Base-by-base conservation (phyloP, 2,113 vertebrate species). In the Limnothrissa miodon region DNA sequence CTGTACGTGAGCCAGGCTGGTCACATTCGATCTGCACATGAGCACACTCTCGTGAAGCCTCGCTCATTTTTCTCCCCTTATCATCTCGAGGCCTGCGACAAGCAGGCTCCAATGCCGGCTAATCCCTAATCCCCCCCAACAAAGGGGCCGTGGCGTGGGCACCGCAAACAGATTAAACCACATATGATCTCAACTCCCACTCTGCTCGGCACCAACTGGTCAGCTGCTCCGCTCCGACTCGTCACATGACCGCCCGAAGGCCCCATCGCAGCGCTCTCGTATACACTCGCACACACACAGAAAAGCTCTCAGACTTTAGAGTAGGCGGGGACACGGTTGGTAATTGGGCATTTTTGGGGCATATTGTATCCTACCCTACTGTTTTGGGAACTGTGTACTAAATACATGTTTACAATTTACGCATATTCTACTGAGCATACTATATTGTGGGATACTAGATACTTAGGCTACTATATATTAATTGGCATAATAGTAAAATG, bases 111-210 rank as follows among this genome's bases (percentile, higher is more conserved):
- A 81, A 83, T 84, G 81, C 33, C 39, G 5, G 29, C 13, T 83
- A 82, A 86, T 85, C 86, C 59, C 74, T 25, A 84, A 85, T 82
- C 80, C 78, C 42, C 42, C 82, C 36, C 56, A 25, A 79, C 66
- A 78, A 66, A 33, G 8, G 23, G 36, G 29, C 46, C 42, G 79
- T 79, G 85, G 78, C 46, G 79, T 78, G 85, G 78, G 25, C 45
- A 79, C 53, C 5, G 78, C 10, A 80, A 79, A 23, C 17, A 4
- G 29, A 80, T 39, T 11, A 74, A n/a, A 59, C 42, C 6, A 5
- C 45, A 39, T n/a, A n/a, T n/a, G n/a, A n/a, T 70, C 42, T 3
- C 83, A 80, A 36, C 17, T 80, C 17, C 19, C 19, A 45, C n/a
- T 83, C 59, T 7, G 45, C 80, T 62, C 39, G 59, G 42, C 2